Percentiles rank a stretch among this genome's conserved stretches.
These are phyloP conservation scores for Montipora efflorescens DNA, from an alignment of 64 coral and sea anemone genomes.

Conservation along the genomic window DNA sequence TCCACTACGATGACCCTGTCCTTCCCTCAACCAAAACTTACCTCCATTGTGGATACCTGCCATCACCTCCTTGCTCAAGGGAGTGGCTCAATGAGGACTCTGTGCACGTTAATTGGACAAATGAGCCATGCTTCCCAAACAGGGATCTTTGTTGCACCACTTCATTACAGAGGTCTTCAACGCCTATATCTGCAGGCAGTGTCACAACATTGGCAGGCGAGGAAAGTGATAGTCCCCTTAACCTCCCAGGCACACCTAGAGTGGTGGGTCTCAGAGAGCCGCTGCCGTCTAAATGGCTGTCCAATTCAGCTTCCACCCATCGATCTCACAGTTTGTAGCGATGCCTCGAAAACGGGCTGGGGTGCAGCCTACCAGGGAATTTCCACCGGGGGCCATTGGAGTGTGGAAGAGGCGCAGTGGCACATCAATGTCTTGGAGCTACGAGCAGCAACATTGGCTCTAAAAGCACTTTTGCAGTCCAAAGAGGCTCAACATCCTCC, in stretches of 20 bases:
- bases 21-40: no score
- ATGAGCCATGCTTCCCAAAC: conserved; percentile 21
- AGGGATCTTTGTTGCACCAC: conserved; percentile 5
- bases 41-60: neutral
- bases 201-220: neutral
- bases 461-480: no score
- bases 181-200: neutral
- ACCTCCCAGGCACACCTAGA: conserved; percentile 34
- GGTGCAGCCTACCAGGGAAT: no score
- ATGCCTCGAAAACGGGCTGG: no score
- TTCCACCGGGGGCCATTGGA: no score
- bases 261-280: conserved; percentile 15
- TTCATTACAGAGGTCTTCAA: conserved; percentile 41
- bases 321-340: no score
- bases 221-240: neutral
- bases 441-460: no score
- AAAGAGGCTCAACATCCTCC: no score
- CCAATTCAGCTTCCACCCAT: neutral
- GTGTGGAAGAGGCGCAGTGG: no score
- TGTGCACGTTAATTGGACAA: neutral
- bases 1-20: no score
- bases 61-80: neutral
- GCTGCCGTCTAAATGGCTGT: neutral
- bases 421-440: no score
- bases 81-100: no score